Base-by-base conservation (phyloP, 2,797 vertebrate species). In the Sebastes vulpes region DNA sequence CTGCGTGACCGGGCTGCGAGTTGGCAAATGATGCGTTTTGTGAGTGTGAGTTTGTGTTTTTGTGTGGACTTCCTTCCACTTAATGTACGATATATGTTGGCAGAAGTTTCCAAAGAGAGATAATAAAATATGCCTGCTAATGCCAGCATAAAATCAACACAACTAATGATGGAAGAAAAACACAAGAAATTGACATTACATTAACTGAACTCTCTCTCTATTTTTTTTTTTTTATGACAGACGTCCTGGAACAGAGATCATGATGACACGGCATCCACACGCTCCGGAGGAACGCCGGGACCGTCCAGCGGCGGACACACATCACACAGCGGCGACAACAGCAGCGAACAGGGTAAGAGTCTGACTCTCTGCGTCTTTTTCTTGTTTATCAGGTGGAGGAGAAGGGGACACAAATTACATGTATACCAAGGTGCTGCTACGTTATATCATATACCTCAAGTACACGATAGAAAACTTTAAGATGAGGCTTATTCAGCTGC, bases 201-300 rank as follows among this genome's bases (percentile, higher is more conserved):
- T 48, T 8, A 63, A 60, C 50, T 83, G 65, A 75, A 77, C 10
- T 1, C 9, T 32, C 32, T 75, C 46, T 35, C 10, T 35, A 11
- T 35, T 35, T 59, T 6, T 60, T 16, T 23, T 38, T 14, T 7
- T 69, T 2, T 54, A 0, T 6, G 0, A 9, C 91, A 99, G 98
- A 99, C 98, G 84, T 99, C 98, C 93, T 99, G 99, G 99, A 99
- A 98, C 96, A 97, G 98, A 97, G 99, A 99, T 91, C 99, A 99
- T 0, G 99, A 99, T 70, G 99, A 99, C 94, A 98, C 98, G 0
- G 98, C 98, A 0, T 99, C 99, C 7, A 99, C 98, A 0, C 98
- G 98, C 80, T 99, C 99, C 0, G 99, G 98, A 78, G 99, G 98
- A 82, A 99, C 98, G 26, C 98, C 98, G 0, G 98, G 98, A 23